These are phyloP conservation scores for Drosophila picticornis DNA, from an alignment of 2,888 invertebrate genomes.

Conservation along the genomic window DNA sequence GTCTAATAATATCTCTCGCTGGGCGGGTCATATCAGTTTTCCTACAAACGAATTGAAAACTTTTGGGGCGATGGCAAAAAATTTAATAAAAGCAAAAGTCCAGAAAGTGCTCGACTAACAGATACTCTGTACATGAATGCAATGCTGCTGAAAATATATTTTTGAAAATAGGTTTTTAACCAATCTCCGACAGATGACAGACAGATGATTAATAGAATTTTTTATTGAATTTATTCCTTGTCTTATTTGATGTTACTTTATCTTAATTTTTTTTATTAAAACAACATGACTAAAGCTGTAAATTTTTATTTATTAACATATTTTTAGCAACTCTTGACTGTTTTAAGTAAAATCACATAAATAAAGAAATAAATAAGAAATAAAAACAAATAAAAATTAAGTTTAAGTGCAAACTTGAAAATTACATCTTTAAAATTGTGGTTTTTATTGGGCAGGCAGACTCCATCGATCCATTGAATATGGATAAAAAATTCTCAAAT, in stretches of 20 bases:
- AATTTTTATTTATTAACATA: neutral
- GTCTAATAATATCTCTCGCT: conserved; percentile 34
- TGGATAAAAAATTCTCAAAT: neutral
- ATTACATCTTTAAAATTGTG: too few species aligned
- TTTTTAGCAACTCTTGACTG: neutral
- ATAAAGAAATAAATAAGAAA: conserved; percentile 19
- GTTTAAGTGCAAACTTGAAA: neutral
- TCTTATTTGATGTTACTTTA: neutral
- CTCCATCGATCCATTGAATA: neutral
- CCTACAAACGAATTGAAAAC: conserved; percentile 48
- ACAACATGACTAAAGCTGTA: too few species aligned
- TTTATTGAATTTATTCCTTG: neutral
- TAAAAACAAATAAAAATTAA: neutral
- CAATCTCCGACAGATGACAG: too few species aligned
- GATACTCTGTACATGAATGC: neutral
- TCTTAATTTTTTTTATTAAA: neutral
- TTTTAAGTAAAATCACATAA: neutral
- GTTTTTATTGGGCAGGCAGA: neutral
- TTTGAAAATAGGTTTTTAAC: too few species aligned
- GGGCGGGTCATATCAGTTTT: conserved; percentile 47
- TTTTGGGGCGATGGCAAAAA: conserved; percentile 7
- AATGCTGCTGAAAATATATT: neutral
- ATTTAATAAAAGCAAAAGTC: neutral
- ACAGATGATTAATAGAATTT: neutral
- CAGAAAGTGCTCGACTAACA: neutral